These are phyloP conservation scores for Pseudopipra pipra DNA, from an alignment of 2,113 vertebrate genomes.

Conservation along the genomic window DNA sequence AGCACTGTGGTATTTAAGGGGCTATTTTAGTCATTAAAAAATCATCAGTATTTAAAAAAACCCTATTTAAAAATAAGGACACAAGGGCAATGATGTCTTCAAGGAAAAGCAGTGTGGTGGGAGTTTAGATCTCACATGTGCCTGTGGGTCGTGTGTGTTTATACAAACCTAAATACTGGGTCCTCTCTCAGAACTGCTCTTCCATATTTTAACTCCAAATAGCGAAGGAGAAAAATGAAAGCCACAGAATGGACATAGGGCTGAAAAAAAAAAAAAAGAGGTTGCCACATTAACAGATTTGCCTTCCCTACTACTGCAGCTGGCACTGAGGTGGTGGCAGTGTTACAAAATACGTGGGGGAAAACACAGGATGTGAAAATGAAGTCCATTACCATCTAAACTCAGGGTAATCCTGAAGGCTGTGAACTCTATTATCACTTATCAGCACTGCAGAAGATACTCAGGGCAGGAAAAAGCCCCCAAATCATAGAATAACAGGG, in stretches of 20 bases:
- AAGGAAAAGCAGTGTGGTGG: not conserved
- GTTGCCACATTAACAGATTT: not conserved
- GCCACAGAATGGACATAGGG: conserved; percentile 80
- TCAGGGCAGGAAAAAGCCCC: not conserved
- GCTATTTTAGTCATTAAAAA: not conserved
- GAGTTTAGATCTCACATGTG: not conserved
- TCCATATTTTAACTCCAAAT: conserved; percentile 78
- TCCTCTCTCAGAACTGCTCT: conserved; percentile 76
- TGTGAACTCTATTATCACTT: not conserved
- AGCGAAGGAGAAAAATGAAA: conserved; percentile 80
- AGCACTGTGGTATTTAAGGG: not conserved
- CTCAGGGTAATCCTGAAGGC: not conserved
- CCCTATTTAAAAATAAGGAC: not conserved
- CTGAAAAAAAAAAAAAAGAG: conserved; percentile 62
- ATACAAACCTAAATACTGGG: conserved; percentile 80
- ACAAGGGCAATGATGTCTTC: not conserved
- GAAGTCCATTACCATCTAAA: not conserved
- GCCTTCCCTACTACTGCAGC: not conserved
- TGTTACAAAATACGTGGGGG: accelerated
- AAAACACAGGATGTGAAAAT: not conserved
- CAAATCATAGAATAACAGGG: not conserved
- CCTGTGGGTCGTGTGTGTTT: not conserved
- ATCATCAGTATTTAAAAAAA: not conserved
- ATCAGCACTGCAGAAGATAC: not conserved
- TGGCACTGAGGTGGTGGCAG: not conserved